Percentiles rank a stretch among this genome's conserved stretches.
phyloP scores from a whole-genome alignment of 2,888 invertebrate genomes.

The Spodoptera littoralis region DNA sequence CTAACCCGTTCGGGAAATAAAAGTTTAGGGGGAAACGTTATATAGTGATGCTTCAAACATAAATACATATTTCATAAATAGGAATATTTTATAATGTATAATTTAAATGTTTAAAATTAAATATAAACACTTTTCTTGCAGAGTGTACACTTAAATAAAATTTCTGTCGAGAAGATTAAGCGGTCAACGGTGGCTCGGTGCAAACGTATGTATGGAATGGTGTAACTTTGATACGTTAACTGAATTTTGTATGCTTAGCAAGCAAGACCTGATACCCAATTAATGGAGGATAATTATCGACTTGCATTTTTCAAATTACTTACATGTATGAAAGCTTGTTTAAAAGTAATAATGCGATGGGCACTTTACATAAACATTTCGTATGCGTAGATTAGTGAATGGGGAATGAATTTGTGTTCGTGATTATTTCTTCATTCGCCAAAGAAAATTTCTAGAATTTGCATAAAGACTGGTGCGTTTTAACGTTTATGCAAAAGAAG shows the following conservation, averaged over 20 bases:
- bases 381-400: conserved; percentile 3
- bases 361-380: conserved; percentile 20
- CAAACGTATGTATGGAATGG: conserved; percentile 1
- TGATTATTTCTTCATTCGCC: conserved; percentile 34
- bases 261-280: conserved; percentile 15
- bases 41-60: too few relatives aligned
- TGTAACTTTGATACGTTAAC: conserved; percentile 35
- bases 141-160: conserved; percentile 16
- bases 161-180: conserved; percentile 35
- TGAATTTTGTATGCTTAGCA: conserved; percentile 25
- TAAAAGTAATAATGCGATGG: conserved; percentile 4
- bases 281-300: conserved; percentile 10
- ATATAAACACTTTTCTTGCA: conserved; percentile 8
- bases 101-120: too few relatives aligned
- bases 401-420: conserved; percentile 13
- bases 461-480: conserved; percentile 11
- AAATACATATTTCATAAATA: too few relatives aligned
- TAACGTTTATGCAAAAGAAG: not conserved
- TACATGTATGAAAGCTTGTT: conserved; percentile 4
- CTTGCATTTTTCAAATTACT: conserved; percentile 30
- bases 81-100: too few relatives aligned
- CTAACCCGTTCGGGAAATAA: too few relatives aligned
- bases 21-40: too few relatives aligned
- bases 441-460: conserved; percentile 21
- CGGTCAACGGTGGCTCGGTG: conserved; percentile 16